Base-by-base conservation (phyloP, 35 echinoderm and acorn worm genomes). In the Ptychodera flava region DNA sequence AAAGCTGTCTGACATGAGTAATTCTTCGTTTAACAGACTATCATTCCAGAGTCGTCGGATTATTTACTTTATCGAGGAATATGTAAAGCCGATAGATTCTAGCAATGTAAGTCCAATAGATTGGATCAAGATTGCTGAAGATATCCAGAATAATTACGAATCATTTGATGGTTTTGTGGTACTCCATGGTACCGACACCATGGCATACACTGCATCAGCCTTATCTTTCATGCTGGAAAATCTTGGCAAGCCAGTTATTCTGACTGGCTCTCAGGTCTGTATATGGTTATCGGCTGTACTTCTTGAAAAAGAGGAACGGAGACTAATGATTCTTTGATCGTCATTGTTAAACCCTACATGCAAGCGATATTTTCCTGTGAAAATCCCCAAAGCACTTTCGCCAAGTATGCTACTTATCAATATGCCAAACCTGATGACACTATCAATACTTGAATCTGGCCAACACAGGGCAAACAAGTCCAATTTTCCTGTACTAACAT, bases 221-320 rank as follows among this genome's bases (percentile, higher is more conserved):
- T 88, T 99, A 0, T 99, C 96, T 1, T 99, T 94, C 82, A 94
- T 94, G 96, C 79, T 94, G 85, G 96, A 99, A 81, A 99, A 99
- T 86, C 93, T 99, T 35, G 90, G 90, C 0, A 99, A 99, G 35
- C 96, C 96, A 1, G 96, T 99, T 22, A 91, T 99, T 16, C 77
- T 99, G 34, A 99, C 96, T 0, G 96, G 96, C 14, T 82, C 0
- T 31, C 30, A 32, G 80, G 35, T 1, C 1, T 82, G 14, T 35
- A 22, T 82, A 35, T 82, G 27, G n/a, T 82, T 31, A 33, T 33
- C 6, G 45, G 22, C 22, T 22, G 45, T 12, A 64, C 22, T 22
- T 6, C 45, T 22, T 64, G 22, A 22, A 64, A 6, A 64, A 12
- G 45, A 12, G 6, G 22, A 12, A 64, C 22, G 45, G 6, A 64